phyloP scores from a whole-genome alignment of 2,113 vertebrate species.

The Dascyllus trimaculatus region DNA sequence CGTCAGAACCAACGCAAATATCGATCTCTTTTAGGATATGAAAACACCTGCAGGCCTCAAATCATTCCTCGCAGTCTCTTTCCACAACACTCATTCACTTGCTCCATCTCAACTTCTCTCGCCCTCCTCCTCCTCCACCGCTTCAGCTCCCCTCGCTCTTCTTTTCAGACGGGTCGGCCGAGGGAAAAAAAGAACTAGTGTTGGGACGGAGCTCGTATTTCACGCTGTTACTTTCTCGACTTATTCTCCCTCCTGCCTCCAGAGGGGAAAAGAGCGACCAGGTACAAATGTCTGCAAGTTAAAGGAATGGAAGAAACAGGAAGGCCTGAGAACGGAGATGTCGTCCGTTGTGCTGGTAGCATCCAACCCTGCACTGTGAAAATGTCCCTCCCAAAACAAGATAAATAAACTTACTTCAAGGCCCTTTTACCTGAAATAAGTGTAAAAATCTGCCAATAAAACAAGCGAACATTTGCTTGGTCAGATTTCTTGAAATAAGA shows the following conservation, averaged over 20 bases:
- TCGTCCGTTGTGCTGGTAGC: too few species aligned
- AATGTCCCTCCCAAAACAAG: too few species aligned
- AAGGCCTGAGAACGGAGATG: too few species aligned
- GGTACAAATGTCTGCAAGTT: not conserved
- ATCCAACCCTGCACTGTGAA: too few species aligned
- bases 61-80: slow-evolving; percentile 76
- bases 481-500: too few species aligned
- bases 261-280: not conserved
- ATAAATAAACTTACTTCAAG: too few species aligned
- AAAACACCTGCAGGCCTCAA: slow-evolving; percentile 84
- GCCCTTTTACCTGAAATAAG: too few species aligned
- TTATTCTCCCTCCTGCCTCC: not conserved
- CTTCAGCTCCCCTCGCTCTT: slow-evolving; percentile 54
- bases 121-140: not conserved
- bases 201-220: slow-evolving; percentile 6
- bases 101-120: slow-evolving; percentile 30
- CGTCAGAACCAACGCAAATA: slow-evolving; percentile 80
- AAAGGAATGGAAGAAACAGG: not conserved
- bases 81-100: slow-evolving; percentile 52
- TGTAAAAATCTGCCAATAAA: too few species aligned
- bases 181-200: slow-evolving; percentile 23
- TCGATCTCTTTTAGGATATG: slow-evolving; percentile 83
- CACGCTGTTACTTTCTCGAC: slow-evolving; percentile 2
- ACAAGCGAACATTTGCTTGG: too few species aligned
- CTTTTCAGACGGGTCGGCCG: slow-evolving; percentile 19